These are phyloP conservation scores for Pocota personata DNA, from an alignment of 2,888 invertebrate species.

Conservation along the genomic window DNA sequence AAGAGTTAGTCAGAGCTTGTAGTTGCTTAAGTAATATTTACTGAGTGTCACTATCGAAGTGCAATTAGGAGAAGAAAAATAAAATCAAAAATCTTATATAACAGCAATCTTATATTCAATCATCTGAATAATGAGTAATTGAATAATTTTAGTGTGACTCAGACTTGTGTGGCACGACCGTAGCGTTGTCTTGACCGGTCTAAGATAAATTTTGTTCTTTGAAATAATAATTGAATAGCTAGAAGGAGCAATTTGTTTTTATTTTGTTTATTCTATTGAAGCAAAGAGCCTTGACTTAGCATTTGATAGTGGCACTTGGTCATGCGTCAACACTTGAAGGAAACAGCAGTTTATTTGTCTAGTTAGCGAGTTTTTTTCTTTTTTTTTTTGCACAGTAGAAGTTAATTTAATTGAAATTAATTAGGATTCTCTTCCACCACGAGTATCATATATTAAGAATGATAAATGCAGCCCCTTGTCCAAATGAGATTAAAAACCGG, in stretches of 20 bases:
- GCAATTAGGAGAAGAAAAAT: background rate
- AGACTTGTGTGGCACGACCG: background rate
- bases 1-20: background rate
- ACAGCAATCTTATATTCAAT: background rate
- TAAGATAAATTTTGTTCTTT: slow-evolving; percentile 11
- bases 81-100: background rate
- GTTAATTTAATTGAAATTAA: background rate
- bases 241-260: background rate
- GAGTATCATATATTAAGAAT: background rate
- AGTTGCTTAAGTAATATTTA: background rate
- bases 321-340: slow-evolving; percentile 27
- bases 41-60: background rate
- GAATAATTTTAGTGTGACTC: slow-evolving; percentile 1
- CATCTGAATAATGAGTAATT: slow-evolving; percentile 14
- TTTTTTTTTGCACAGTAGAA: background rate
- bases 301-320: slow-evolving; percentile 8
- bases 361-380: background rate
- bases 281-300: slow-evolving; percentile 21
- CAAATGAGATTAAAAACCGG: background rate
- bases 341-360: background rate
- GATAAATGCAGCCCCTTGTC: background rate
- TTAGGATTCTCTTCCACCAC: background rate
- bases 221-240: background rate
- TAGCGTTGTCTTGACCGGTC: background rate
- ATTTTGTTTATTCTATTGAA: background rate